These are phyloP conservation scores for Chromoteleia sp. DNA, from an alignment of 2,888 invertebrate species.

Conservation along the genomic window DNA sequence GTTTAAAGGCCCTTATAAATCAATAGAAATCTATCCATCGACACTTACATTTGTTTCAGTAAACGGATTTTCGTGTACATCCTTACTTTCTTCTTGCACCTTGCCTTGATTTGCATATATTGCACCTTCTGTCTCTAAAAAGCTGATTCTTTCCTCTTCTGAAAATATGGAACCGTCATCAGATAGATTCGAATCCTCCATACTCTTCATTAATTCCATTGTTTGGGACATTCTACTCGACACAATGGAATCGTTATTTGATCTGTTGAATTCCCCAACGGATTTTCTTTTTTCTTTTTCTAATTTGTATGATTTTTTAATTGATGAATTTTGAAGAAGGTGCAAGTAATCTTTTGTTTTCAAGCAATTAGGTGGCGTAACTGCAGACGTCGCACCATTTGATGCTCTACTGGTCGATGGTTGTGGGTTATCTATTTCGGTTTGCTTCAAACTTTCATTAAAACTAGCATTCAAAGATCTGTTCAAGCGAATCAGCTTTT, in stretches of 20 bases:
- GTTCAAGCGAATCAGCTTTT: constrained; percentile 48
- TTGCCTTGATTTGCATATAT: constrained; percentile 33
- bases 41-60: constrained; percentile 45
- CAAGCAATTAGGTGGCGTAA: constrained; percentile 79
- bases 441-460: constrained; percentile 38
- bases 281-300: constrained; percentile 74
- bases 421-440: constrained; percentile 40
- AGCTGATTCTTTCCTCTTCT: constrained; percentile 72
- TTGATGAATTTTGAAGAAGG: constrained; percentile 77
- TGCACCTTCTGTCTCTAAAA: constrained; percentile 58
- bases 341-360: constrained; percentile 74
- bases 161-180: constrained; percentile 81
- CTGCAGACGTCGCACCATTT: constrained; percentile 25
- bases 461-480: constrained; percentile 57
- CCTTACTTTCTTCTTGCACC: constrained; percentile 3
- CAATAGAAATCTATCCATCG: neutral
- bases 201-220: constrained; percentile 72
- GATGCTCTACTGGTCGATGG: constrained; percentile 38
- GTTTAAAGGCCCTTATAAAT: no score
- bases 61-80: constrained; percentile 16
- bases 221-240: constrained; percentile 72
- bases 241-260: constrained; percentile 77
- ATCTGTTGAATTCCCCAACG: constrained; percentile 71
- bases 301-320: constrained; percentile 80
- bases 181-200: constrained; percentile 73